Evolutionary conservation across 2,113 vertebrate genomes (phyloP).

Genomic region (Circaetus gallicus): DNA sequence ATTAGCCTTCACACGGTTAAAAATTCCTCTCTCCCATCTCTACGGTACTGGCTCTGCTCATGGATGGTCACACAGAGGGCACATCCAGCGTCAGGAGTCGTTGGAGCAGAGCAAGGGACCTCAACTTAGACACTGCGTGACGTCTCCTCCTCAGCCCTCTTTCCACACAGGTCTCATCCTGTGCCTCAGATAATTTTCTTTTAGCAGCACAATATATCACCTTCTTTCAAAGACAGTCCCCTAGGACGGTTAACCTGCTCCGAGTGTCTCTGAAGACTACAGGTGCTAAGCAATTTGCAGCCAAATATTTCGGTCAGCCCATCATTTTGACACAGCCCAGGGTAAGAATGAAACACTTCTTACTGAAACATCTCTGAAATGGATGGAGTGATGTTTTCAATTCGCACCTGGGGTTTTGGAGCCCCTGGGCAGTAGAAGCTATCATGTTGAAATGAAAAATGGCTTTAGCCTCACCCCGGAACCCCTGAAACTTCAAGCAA

Average conservation of each 20-base stretch:
- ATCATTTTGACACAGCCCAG: background rate
- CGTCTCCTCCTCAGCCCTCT: background rate
- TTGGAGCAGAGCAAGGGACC: background rate
- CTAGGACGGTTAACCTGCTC: background rate
- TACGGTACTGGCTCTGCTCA: background rate
- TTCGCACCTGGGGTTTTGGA: background rate
- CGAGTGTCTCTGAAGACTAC: background rate
- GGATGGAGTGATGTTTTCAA: background rate
- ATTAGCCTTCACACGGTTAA: background rate
- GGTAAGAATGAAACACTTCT: background rate
- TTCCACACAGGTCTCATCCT: background rate
- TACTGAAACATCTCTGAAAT: background rate
- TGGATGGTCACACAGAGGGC: background rate
- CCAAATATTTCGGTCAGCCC: background rate
- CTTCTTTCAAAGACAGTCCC: background rate
- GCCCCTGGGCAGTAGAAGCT: background rate
- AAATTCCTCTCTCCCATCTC: background rate
- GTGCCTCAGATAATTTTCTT: background rate
- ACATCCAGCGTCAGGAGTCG: rapidly evolving
- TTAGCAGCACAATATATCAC: background rate
- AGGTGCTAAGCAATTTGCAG: background rate
- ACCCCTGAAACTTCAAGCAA: background rate
- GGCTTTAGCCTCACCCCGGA: background rate
- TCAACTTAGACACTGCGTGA: rapidly evolving
- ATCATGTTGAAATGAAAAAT: background rate